Evolutionary conservation across 2,113 vertebrate genomes (phyloP).

Genomic region (Camelus bactrianus): DNA sequence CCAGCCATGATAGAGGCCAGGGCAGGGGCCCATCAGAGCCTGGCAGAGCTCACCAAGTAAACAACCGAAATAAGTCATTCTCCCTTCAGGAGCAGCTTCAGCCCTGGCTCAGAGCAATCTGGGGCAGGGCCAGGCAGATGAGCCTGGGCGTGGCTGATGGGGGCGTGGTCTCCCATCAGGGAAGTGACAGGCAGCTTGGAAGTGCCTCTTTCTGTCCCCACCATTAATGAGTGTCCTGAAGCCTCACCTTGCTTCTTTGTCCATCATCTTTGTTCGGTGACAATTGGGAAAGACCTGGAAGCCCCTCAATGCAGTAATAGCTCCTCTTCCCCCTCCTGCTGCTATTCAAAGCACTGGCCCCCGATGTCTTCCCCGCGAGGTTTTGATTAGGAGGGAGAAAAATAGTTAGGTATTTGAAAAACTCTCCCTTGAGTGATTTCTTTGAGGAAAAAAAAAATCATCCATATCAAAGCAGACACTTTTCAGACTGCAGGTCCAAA

Average conservation of each 20-base stretch:
- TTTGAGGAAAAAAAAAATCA: conserved; percentile 83
- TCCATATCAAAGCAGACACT: conserved; percentile 83
- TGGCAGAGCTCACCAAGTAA: neutral
- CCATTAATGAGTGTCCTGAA: conserved; percentile 77
- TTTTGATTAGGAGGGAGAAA: conserved; percentile 84
- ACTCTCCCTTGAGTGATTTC: conserved; percentile 85
- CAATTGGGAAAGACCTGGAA: conserved; percentile 78
- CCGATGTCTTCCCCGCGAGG: conserved; percentile 40
- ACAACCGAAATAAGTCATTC: neutral
- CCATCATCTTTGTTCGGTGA: conserved; percentile 80
- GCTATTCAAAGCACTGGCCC: conserved; percentile 82
- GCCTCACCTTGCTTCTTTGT: conserved; percentile 77
- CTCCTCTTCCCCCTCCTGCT: conserved; percentile 77
- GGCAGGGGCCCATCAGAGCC: neutral
- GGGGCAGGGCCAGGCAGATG: neutral
- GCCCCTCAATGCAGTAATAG: conserved; percentile 69
- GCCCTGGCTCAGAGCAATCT: too few species aligned
- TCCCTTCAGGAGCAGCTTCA: neutral
- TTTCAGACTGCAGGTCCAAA: conserved; percentile 86
- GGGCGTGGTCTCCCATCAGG: neutral
- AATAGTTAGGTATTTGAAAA: conserved; percentile 86
- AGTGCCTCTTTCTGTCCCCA: conserved; percentile 35
- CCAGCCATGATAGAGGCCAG: neutral
- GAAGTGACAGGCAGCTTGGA: neutral
- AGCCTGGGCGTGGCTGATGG: neutral